These are phyloP conservation scores for Linnaemya tessellans DNA, from an alignment of 2,888 invertebrate genomes.

Conservation along the genomic window DNA sequence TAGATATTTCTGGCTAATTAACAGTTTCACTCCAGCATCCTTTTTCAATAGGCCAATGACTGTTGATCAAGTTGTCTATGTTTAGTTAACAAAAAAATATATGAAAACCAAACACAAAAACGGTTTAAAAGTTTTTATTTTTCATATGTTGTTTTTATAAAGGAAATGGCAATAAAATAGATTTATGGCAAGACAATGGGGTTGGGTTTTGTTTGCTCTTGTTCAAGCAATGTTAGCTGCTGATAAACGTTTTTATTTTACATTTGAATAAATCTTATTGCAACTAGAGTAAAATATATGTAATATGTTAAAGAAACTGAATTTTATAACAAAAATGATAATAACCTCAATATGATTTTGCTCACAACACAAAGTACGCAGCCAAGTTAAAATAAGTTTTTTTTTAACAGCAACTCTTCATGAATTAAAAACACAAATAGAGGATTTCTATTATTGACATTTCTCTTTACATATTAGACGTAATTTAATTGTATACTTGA, in stretches of 20 bases:
- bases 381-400: no score
- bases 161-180: slow-evolving; percentile 77
- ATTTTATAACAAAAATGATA: background rate
- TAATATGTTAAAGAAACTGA: background rate
- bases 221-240: slow-evolving; percentile 40
- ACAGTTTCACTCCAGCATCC: background rate
- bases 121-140: background rate
- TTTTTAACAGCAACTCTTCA: no score
- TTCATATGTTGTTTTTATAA: background rate
- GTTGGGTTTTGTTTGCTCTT: slow-evolving; percentile 67
- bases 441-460: no score
- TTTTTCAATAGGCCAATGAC: background rate
- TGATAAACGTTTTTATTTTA: slow-evolving; percentile 45
- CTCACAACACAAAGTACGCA: background rate
- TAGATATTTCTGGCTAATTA: no score
- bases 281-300: background rate
- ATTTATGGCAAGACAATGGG: slow-evolving; percentile 78
- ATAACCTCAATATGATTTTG: background rate
- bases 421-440: no score
- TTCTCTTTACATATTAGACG: no score
- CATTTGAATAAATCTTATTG: slow-evolving; percentile 32
- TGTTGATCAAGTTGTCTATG: background rate
- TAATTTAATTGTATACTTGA: no score
- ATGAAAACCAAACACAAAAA: slow-evolving; percentile 5
- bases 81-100: slow-evolving; percentile 9